Evolutionary conservation across 2,888 invertebrate genomes (phyloP).

Genomic region (Heliconius ethilla): DNA sequence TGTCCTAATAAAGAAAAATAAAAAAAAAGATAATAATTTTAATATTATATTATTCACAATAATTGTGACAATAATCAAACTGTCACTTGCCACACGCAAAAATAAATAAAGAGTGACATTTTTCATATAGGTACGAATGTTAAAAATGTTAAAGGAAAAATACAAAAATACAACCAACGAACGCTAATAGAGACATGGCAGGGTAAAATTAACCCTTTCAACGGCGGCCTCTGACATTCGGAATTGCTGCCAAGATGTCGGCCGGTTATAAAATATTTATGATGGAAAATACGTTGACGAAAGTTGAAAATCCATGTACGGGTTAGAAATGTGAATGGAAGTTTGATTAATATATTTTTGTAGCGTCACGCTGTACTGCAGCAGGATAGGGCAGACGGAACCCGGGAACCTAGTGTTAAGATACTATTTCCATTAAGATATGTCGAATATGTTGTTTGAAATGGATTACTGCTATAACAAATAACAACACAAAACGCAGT

Average conservation of each 20-base stretch:
- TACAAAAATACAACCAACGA: conserved; percentile 12
- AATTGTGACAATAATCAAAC: neutral
- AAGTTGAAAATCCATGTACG: conserved; percentile 4
- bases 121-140: neutral
- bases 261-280: conserved; percentile 23
- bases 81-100: conserved; percentile 1
- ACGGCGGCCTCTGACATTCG: conserved; percentile 26
- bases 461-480: too few relatives aligned
- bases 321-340: neutral
- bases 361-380: neutral
- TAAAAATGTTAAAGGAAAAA: conserved; percentile 13
- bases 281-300: conserved; percentile 7
- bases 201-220: conserved; percentile 42
- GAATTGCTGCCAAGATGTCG: conserved; percentile 24
- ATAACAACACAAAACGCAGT: too few relatives aligned
- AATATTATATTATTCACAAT: neutral
- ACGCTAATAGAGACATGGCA: conserved; percentile 29
- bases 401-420: too few relatives aligned
- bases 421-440: too few relatives aligned
- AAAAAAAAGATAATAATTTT: too few relatives aligned
- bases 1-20: too few relatives aligned
- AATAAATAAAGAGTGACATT: conserved; percentile 23
- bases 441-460: too few relatives aligned
- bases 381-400: too few relatives aligned
- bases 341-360: neutral